Evolutionary conservation across 2,888 invertebrate species (phyloP).

Genomic region (Kryphioiulus occultus): DNA sequence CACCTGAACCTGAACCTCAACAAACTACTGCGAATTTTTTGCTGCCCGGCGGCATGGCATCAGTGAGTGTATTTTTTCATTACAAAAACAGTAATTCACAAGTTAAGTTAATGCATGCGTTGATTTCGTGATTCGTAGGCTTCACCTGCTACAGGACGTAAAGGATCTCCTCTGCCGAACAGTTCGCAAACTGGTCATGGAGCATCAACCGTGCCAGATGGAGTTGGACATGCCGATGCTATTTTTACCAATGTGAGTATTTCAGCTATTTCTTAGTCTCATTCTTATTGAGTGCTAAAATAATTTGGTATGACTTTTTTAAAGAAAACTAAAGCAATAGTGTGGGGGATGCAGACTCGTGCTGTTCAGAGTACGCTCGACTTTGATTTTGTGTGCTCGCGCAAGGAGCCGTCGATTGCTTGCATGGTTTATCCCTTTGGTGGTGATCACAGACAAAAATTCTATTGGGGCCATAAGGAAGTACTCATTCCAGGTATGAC

Average conservation of each 20-base stretch:
- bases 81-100: too few species aligned
- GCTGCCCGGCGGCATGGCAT: conserved; percentile 75
- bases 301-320: not conserved
- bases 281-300: not conserved
- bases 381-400: conserved; percentile 92
- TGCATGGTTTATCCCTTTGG: conserved; percentile 99
- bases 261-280: not conserved
- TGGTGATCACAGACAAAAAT: conserved; percentile 96
- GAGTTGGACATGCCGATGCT: conserved; percentile 1
- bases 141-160: conserved; percentile 46
- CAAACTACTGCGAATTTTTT: conserved; percentile 89
- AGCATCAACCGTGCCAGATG: not conserved
- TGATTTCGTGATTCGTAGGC: not conserved
- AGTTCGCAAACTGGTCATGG: not conserved
- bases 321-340: conserved; percentile 85
- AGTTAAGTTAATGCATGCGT: too few species aligned
- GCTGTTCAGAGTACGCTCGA: conserved; percentile 97
- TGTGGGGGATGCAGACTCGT: conserved; percentile 99
- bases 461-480: conserved; percentile 99
- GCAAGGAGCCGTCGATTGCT: conserved; percentile 84
- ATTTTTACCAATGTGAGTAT: conserved; percentile 34
- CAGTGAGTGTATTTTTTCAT: conserved; percentile 47
- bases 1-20: conserved; percentile 71
- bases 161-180: not conserved
- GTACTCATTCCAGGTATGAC: conserved; percentile 75